A percentile compares a stretch with the other conserved stretches of the same genome.
Evolutionary conservation across 1,140 invertebrate species (phyloP).

Genomic region (Oncopodura yosiiana): DNA sequence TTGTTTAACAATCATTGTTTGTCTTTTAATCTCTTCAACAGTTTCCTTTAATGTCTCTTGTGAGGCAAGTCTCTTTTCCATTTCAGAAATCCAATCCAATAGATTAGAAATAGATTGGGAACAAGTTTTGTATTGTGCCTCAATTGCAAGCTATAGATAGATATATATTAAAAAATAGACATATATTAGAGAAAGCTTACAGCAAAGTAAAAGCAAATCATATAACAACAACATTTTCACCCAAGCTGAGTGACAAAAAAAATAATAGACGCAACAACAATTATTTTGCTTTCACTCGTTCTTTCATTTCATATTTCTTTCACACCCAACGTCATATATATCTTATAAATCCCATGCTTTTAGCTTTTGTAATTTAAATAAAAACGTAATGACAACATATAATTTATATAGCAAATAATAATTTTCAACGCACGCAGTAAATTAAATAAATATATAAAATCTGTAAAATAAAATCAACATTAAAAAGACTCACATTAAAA

Average conservation of each 20-base stretch:
- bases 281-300: neutral
- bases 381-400: no score
- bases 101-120: constrained; percentile 73
- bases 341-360: no score
- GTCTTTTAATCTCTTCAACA: constrained; percentile 73
- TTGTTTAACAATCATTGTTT: constrained; percentile 79
- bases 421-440: no score
- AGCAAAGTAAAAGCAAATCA: constrained; percentile 6
- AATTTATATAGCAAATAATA: no score
- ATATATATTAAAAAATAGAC: constrained; percentile 10
- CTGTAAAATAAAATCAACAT: no score
- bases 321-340: no score
- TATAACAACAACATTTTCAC: constrained; percentile 3
- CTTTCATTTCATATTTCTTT: neutral
- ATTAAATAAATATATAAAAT: no score
- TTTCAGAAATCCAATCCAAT: constrained; percentile 72
- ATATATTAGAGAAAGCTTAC: neutral
- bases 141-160: constrained; percentile 67
- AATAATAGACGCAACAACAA: neutral
- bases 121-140: constrained; percentile 85
- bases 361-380: no score
- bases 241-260: constrained; percentile 21
- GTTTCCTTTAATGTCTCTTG: constrained; percentile 82
- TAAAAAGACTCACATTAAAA: no score
- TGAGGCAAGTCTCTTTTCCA: constrained; percentile 76